phyloP scores from a whole-genome alignment of 2,888 invertebrate genomes.

The Dromius quadrimaculatus region DNA sequence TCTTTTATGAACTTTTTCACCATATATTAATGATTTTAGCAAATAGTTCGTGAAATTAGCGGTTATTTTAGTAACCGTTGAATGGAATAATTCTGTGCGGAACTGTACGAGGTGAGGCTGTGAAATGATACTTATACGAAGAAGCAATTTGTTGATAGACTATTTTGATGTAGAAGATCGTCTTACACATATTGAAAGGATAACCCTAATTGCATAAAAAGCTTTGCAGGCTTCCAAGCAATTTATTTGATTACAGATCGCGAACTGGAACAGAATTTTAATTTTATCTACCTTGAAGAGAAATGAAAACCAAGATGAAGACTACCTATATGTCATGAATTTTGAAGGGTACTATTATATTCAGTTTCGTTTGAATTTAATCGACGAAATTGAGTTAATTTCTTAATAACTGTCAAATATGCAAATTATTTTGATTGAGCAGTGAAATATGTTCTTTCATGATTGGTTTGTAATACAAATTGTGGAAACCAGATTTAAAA shows the following conservation, averaged over 20 bases:
- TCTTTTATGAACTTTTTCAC: too few relatives aligned
- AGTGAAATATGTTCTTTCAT: constrained; percentile 6
- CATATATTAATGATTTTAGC: too few relatives aligned
- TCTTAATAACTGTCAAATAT: constrained; percentile 22
- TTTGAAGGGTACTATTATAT: neutral
- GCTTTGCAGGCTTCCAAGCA: constrained; percentile 21
- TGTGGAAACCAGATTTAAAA: neutral
- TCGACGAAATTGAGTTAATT: neutral
- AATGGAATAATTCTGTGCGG: neutral
- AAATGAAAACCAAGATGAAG: too few relatives aligned
- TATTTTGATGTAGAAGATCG: constrained; percentile 32
- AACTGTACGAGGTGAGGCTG: constrained; percentile 4
- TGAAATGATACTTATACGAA: constrained; percentile 21
- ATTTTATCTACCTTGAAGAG: constrained; percentile 26
- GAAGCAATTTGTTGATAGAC: constrained; percentile 19
- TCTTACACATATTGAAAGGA: constrained; percentile 22
- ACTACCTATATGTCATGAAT: constrained; percentile 16
- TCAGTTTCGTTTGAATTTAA: constrained; percentile 17
- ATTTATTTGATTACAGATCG: constrained; percentile 41
- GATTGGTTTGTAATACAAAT: neutral
- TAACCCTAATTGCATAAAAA: constrained; percentile 40
- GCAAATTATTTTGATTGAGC: neutral
- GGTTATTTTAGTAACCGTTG: neutral
- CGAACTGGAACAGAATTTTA: constrained; percentile 27
- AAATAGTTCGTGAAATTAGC: constrained; percentile 7